Conservation (phyloP, 2,113 vertebrate genomes). For the Coreoperca whiteheadi region DNA sequence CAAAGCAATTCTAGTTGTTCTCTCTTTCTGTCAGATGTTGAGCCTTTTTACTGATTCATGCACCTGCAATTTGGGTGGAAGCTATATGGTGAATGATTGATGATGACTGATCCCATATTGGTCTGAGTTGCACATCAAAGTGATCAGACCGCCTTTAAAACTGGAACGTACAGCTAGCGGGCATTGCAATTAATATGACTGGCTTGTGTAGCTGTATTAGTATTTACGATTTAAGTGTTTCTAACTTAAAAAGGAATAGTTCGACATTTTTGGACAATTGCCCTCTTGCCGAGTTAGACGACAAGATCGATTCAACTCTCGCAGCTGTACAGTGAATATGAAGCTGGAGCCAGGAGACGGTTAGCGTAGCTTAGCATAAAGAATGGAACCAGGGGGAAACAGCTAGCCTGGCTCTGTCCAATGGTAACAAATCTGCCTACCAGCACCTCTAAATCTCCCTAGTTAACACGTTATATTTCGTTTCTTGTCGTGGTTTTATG, state of each 20-base stretch:
- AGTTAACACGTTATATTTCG: neutral
- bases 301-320: too few species aligned
- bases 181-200: neutral
- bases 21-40: neutral
- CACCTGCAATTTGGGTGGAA: neutral
- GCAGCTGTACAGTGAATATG: too few species aligned
- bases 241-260: neutral
- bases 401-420: neutral
- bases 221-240: neutral
- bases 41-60: neutral
- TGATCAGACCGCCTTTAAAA: neutral
- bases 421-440: too few species aligned
- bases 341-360: neutral
- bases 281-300: too few species aligned
- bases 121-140: neutral
- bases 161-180: neutral
- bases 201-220: neutral
- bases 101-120: neutral
- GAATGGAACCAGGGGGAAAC: neutral
- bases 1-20: neutral
- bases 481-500: neutral
- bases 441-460: too few species aligned
- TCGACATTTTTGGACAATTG: neutral
- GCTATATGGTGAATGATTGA: neutral
- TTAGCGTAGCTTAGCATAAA: neutral